Evolutionary conservation across 2,797 vertebrate genomes (phyloP).

Genomic region (Phataginus tetradactyla): DNA sequence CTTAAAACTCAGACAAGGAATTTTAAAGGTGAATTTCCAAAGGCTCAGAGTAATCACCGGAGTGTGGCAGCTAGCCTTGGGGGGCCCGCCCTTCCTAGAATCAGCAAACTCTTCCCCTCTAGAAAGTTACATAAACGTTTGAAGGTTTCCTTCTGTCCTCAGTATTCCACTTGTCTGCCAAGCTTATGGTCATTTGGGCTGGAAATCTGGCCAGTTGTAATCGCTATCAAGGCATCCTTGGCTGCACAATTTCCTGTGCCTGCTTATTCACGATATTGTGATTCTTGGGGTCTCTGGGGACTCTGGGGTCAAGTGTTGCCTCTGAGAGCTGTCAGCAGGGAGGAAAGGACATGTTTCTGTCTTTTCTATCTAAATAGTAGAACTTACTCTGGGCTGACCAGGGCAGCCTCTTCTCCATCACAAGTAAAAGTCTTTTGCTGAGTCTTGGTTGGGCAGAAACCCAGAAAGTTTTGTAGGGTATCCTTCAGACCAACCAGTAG

Average conservation of each 20-base stretch:
- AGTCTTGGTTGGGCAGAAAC: background rate
- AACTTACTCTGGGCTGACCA: background rate
- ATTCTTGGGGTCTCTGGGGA: background rate
- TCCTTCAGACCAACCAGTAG: background rate
- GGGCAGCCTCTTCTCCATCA: background rate
- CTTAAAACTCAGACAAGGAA: slow-evolving; percentile 1
- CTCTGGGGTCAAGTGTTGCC: background rate
- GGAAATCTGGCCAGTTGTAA: slow-evolving; percentile 36
- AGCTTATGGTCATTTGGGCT: slow-evolving; percentile 17
- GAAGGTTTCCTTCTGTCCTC: slow-evolving; percentile 65
- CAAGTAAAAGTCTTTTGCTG: background rate
- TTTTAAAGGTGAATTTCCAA: slow-evolving; percentile 72
- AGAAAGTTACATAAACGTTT: slow-evolving; percentile 67
- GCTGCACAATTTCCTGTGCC: background rate
- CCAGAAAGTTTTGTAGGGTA: background rate
- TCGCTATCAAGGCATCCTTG: background rate
- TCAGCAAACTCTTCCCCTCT: slow-evolving; percentile 57
- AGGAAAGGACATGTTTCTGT: background rate
- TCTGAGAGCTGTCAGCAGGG: background rate
- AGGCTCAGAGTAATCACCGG: background rate
- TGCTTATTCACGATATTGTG: background rate
- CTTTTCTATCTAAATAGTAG: background rate
- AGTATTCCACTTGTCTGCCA: slow-evolving; percentile 40
- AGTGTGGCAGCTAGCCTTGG: slow-evolving; percentile 3
- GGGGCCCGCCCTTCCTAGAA: slow-evolving; percentile 58